phyloP scores from a whole-genome alignment of 2,888 invertebrate species.

The Ectobius pallidus region DNA sequence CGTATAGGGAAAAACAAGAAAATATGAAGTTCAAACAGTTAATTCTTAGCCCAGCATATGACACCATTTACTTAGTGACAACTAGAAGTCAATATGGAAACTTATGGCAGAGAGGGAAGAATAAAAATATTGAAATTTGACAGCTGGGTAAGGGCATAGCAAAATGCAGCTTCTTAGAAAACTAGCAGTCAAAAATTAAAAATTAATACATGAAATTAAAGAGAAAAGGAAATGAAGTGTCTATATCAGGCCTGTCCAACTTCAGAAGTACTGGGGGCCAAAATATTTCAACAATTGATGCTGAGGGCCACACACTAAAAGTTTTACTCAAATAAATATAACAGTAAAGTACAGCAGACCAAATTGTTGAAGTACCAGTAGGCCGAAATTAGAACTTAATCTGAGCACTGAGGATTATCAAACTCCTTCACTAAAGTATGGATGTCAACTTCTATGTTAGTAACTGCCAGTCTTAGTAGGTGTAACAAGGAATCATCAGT shows the following conservation, averaged over 20 bases:
- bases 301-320: conserved; percentile 11
- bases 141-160: too few relatives aligned
- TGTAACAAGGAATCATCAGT: too few relatives aligned
- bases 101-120: too few relatives aligned
- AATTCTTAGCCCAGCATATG: too few relatives aligned
- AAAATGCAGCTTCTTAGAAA: too few relatives aligned
- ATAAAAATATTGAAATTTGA: too few relatives aligned
- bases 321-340: neutral
- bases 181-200: too few relatives aligned
- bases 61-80: too few relatives aligned
- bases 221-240: neutral
- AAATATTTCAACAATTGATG: neutral
- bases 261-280: neutral
- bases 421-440: neutral
- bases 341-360: neutral
- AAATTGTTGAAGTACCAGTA: neutral
- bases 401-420: neutral
- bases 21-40: too few relatives aligned
- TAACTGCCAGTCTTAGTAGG: neutral
- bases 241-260: neutral
- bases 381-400: neutral
- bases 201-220: neutral
- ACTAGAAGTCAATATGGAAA: too few relatives aligned
- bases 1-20: too few relatives aligned
- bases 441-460: neutral